phyloP scores from a whole-genome alignment of 23 tunicate genomes.

The Styela plicata region DNA sequence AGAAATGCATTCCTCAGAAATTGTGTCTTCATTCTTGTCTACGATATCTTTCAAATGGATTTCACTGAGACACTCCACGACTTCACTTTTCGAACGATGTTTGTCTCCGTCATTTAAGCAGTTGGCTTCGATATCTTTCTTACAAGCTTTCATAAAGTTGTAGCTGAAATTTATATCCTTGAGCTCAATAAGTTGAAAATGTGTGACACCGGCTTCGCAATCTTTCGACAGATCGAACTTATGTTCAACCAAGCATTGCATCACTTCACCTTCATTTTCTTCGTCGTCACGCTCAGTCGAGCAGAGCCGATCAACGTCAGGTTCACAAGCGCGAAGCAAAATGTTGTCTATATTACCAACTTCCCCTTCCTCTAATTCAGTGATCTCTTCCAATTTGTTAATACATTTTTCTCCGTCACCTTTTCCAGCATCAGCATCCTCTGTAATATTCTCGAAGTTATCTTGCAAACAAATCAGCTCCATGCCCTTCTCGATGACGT shows the following conservation, averaged over 20 bases:
- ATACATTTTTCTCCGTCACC: constrained; percentile 23
- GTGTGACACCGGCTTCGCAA: constrained; percentile 80
- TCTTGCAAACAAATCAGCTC: constrained; percentile 86
- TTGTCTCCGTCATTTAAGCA: constrained; percentile 18
- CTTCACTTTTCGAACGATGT: constrained; percentile 18
- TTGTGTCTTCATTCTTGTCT: not conserved
- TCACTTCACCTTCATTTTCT: constrained; percentile 63
- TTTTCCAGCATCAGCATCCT: not conserved
- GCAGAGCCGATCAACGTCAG: constrained; percentile 39
- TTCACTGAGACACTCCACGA: constrained; percentile 68
- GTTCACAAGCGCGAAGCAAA: constrained; percentile 62
- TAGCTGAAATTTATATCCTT: constrained; percentile 68
- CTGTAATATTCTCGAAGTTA: constrained; percentile 51
- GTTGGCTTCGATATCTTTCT: constrained; percentile 32
- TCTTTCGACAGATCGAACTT: constrained; percentile 49
- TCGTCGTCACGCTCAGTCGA: not conserved
- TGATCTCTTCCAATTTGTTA: constrained; percentile 34
- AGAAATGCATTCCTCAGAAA: constrained; percentile 47
- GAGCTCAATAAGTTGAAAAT: constrained; percentile 87
- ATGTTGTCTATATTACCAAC: constrained; percentile 55
- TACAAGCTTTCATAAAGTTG: constrained; percentile 67
- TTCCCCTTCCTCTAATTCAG: constrained; percentile 54
- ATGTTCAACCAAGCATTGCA: constrained; percentile 74
- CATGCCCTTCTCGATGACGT: constrained; percentile 34
- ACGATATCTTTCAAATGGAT: constrained; percentile 26